Conservation (phyloP, 2,888 invertebrate genomes). For the Andrena hattorfiana region DNA sequence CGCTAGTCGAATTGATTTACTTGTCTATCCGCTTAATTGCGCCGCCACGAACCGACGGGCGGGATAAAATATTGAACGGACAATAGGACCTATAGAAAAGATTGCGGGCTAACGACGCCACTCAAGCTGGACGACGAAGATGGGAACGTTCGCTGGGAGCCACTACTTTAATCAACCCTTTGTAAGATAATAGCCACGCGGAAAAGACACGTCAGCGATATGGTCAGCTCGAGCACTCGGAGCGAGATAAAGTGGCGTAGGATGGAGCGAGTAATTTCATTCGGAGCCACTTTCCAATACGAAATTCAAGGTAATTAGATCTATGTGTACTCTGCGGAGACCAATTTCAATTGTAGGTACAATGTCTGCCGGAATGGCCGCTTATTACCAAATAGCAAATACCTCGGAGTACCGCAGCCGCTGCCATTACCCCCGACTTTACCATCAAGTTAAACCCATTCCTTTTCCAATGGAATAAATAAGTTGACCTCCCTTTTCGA, state of each 20-base stretch:
- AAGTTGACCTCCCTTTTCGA: too few species aligned
- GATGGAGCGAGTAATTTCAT: too few species aligned
- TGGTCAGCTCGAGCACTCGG: constrained; percentile 6
- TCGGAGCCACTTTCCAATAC: too few species aligned
- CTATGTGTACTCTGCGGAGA: too few species aligned
- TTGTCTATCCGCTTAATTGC: constrained; percentile 50
- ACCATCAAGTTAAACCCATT: too few species aligned
- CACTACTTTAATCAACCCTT: constrained; percentile 58
- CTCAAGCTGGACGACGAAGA: constrained; percentile 27
- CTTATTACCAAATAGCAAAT: too few species aligned
- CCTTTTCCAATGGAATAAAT: neutral
- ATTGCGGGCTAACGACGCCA: constrained; percentile 47
- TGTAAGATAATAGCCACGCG: constrained; percentile 55
- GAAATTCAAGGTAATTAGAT: too few species aligned
- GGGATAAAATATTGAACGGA: constrained; percentile 26
- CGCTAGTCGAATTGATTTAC: constrained; percentile 32
- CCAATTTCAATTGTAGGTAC: too few species aligned
- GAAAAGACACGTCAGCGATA: constrained; percentile 36
- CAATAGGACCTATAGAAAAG: constrained; percentile 47
- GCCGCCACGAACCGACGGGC: neutral
- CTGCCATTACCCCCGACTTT: too few species aligned
- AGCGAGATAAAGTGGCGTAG: neutral
- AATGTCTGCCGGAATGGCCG: too few species aligned
- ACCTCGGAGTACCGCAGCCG: too few species aligned
- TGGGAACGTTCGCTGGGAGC: constrained; percentile 23